Conservation (phyloP, 2,113 vertebrate genomes). For the Cephalopterus ornatus region DNA sequence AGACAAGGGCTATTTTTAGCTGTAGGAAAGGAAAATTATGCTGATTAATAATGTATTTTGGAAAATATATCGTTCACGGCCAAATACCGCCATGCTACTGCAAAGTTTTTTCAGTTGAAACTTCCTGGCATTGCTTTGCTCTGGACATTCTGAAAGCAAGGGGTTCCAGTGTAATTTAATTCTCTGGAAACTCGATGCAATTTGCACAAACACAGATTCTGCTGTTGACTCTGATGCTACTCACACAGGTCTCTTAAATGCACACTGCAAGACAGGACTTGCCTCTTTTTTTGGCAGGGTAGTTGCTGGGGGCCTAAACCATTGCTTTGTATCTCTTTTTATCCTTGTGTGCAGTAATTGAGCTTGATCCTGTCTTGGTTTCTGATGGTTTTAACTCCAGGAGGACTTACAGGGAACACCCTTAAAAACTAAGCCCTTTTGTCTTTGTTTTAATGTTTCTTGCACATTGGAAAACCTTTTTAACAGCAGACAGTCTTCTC, state of each 20-base stretch:
- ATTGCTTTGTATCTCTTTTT: not conserved
- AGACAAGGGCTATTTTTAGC: not conserved
- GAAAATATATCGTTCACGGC: not conserved
- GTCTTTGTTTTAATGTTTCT: not conserved
- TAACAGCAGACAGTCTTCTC: not conserved
- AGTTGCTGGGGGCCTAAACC: not conserved
- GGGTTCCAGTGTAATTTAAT: not conserved
- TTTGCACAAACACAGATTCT: not conserved
- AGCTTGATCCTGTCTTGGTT: not conserved
- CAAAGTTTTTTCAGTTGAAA: not conserved
- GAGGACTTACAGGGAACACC: not conserved
- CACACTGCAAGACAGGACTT: not conserved
- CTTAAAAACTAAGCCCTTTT: not conserved
- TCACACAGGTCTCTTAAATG: not conserved
- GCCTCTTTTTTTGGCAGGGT: not conserved
- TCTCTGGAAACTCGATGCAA: not conserved
- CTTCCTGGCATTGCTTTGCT: not conserved
- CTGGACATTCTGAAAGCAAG: not conserved
- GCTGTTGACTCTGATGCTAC: not conserved
- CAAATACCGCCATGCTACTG: not conserved
- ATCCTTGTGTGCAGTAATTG: not conserved
- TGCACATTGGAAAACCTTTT: not conserved
- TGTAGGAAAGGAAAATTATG: not conserved
- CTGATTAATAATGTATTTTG: constrained; percentile 44
- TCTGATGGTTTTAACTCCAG: not conserved